A percentile compares a stretch with the other conserved stretches of the same genome.
phyloP scores from a whole-genome alignment of 2,888 invertebrate species.

The Mystacides longicornis region DNA sequence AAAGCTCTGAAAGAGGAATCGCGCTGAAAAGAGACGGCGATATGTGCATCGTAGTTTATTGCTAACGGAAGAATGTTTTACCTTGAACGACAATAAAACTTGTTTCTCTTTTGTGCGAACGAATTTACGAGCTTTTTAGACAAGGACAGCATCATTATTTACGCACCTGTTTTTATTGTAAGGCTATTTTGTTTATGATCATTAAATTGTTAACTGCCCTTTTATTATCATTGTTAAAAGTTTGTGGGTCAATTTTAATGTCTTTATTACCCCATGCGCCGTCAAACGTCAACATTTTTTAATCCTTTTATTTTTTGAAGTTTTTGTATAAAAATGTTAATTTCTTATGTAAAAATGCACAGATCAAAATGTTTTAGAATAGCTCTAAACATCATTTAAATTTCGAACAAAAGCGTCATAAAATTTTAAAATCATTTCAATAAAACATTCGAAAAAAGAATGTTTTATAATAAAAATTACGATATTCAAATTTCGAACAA shows the following conservation, averaged over 20 bases:
- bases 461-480: too few relatives aligned
- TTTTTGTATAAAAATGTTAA: too few relatives aligned
- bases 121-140: neutral
- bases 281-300: too few relatives aligned
- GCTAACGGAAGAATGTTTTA: neutral
- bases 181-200: neutral
- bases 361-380: too few relatives aligned
- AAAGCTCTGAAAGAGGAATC: slow-evolving; percentile 11
- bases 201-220: neutral
- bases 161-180: neutral
- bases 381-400: too few relatives aligned
- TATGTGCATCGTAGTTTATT: neutral
- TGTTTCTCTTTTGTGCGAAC: neutral
- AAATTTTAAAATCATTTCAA: too few relatives aligned
- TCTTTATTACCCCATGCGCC: neutral
- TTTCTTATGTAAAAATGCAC: too few relatives aligned
- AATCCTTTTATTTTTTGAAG: too few relatives aligned
- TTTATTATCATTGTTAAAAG: neutral
- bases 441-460: too few relatives aligned
- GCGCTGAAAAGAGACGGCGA: neutral
- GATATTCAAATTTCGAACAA: too few relatives aligned
- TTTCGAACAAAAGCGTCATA: too few relatives aligned
- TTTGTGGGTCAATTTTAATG: slow-evolving; percentile 1
- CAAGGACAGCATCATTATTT: neutral
- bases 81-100: neutral